Evolutionary conservation across 2,888 invertebrate species (phyloP).

Genomic region (Marasmarcha lunaedactyla): DNA sequence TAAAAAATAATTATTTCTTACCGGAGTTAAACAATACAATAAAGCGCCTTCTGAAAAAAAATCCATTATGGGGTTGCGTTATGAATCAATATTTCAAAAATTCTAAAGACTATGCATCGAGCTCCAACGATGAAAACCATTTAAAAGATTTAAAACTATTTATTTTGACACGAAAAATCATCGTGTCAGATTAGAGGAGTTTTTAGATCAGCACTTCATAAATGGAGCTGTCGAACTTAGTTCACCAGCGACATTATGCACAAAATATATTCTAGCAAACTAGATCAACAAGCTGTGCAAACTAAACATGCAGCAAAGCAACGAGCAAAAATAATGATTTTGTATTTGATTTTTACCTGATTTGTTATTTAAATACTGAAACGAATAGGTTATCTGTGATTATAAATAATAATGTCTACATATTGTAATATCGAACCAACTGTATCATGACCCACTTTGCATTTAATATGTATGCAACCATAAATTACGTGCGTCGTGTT

Average conservation of each 20-base stretch:
- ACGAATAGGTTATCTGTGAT: too few relatives aligned
- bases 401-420: too few relatives aligned
- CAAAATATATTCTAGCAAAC: conserved; percentile 4
- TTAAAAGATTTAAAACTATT: conserved; percentile 11
- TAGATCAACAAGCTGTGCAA: conserved; percentile 3
- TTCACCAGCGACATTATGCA: conserved; percentile 6
- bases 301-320: conserved; percentile 1
- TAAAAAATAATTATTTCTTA: conserved; percentile 10
- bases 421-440: too few relatives aligned
- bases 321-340: too few relatives aligned
- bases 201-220: conserved; percentile 11
- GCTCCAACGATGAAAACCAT: conserved; percentile 12
- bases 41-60: conserved; percentile 11
- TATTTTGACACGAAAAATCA: conserved; percentile 11
- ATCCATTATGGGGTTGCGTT: conserved; percentile 11
- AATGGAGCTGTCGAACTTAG: conserved; percentile 10
- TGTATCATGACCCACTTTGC: too few relatives aligned
- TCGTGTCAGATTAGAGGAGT: conserved; percentile 12
- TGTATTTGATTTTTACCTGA: too few relatives aligned
- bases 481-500: too few relatives aligned
- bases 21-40: conserved; percentile 12
- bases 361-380: too few relatives aligned
- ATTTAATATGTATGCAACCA: too few relatives aligned
- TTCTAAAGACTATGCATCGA: conserved; percentile 6
- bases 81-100: conserved; percentile 11